Evolutionary conservation across 2,888 invertebrate genomes (phyloP).

Genomic region (Himalopsyche anomala): DNA sequence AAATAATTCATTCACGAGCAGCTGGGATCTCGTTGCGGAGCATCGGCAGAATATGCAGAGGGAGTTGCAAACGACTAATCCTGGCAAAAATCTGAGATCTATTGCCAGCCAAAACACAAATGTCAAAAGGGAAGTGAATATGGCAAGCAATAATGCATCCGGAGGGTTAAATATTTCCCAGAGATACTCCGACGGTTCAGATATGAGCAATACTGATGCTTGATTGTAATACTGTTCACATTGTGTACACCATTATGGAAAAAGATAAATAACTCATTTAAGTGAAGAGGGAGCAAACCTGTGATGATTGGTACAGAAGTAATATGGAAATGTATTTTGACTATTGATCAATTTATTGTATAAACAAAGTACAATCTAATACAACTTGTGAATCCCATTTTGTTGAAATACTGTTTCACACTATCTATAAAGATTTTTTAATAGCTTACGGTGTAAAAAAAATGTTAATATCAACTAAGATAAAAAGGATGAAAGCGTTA

Average conservation of each 20-base stretch:
- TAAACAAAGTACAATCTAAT: no score
- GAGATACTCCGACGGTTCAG: background rate
- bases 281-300: no score
- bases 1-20: constrained; percentile 68
- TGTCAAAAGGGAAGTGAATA: constrained; percentile 27
- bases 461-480: no score
- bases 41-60: constrained; percentile 74
- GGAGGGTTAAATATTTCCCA: background rate
- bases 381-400: no score
- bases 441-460: no score
- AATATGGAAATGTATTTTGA: no score
- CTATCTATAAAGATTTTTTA: no score
- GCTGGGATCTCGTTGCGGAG: constrained; percentile 77
- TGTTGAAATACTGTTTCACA: no score
- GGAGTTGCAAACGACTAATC: constrained; percentile 61
- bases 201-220: constrained; percentile 5
- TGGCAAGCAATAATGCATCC: background rate
- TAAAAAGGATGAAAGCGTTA: no score
- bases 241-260: background rate
- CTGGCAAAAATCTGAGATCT: constrained; percentile 58
- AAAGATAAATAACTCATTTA: background rate
- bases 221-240: background rate
- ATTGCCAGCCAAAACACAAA: constrained; percentile 56
- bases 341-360: no score
- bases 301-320: no score